phyloP scores from a whole-genome alignment of 2,888 invertebrate species.

The Eubasilissa splendida region DNA sequence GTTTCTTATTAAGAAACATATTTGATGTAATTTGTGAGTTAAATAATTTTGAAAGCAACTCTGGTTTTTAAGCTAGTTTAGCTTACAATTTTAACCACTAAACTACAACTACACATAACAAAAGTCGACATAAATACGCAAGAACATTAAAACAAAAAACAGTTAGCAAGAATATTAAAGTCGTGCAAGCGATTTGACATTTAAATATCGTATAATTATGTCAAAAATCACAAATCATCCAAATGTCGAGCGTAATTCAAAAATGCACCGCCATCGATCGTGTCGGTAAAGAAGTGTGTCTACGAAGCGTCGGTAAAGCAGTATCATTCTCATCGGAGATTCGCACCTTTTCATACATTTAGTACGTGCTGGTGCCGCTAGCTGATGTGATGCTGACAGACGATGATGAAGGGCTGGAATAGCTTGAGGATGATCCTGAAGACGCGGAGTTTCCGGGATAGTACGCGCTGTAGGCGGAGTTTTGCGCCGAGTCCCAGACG shows the following conservation, averaged over 20 bases:
- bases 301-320: conserved; percentile 7
- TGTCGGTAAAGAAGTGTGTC: conserved; percentile 23
- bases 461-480: conserved; percentile 81
- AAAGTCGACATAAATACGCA: not conserved
- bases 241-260: conserved; percentile 3
- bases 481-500: conserved; percentile 80
- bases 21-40: no score
- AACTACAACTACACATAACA: conserved; percentile 21
- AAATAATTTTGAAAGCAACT: no score
- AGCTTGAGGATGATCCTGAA: conserved; percentile 72
- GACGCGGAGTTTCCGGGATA: conserved; percentile 78
- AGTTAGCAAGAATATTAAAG: conserved; percentile 30
- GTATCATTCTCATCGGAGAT: conserved; percentile 19
- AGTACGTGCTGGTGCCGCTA: conserved; percentile 46
- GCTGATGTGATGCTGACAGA: conserved; percentile 60
- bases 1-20: no score
- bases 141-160: conserved; percentile 20
- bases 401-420: conserved; percentile 67
- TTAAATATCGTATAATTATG: not conserved
- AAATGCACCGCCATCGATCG: not conserved
- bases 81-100: not conserved
- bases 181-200: conserved; percentile 33
- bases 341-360: conserved; percentile 33
- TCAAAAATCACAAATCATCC: conserved; percentile 16
- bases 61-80: no score